Conservation (phyloP, 2,888 invertebrate genomes). For the Campopleginae sp. region DNA sequence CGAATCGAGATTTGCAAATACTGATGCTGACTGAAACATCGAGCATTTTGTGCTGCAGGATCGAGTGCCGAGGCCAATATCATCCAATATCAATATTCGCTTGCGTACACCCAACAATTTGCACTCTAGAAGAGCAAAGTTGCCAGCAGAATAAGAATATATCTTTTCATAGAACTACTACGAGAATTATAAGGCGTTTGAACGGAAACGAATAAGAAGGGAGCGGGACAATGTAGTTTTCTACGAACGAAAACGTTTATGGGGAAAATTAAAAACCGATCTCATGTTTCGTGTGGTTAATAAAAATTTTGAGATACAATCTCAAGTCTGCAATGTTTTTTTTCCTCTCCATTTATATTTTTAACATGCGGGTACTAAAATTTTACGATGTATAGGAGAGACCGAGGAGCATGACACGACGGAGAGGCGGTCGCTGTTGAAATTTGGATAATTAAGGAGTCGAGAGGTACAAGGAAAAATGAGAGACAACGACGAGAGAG, state of each 20-base stretch:
- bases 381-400: constrained; percentile 31
- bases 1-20: constrained; percentile 46
- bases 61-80: constrained; percentile 14
- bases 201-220: not conserved
- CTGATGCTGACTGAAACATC: constrained; percentile 2
- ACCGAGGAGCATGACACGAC: constrained; percentile 24
- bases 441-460: constrained; percentile 64
- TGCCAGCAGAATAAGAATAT: too few species aligned
- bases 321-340: not conserved
- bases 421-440: constrained; percentile 41
- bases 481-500: constrained; percentile 40
- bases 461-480: constrained; percentile 44
- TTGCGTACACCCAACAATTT: not conserved
- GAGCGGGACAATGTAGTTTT: not conserved
- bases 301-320: constrained; percentile 5
- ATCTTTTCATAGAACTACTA: not conserved
- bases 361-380: constrained; percentile 11
- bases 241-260: not conserved
- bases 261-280: not conserved
- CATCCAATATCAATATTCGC: not conserved
- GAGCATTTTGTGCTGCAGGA: not conserved
- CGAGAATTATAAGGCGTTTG: not conserved
- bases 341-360: not conserved
- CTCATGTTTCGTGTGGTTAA: not conserved
- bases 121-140: not conserved